phyloP scores from a whole-genome alignment of 2,113 vertebrate species.

The Boleophthalmus pectinirostris region DNA sequence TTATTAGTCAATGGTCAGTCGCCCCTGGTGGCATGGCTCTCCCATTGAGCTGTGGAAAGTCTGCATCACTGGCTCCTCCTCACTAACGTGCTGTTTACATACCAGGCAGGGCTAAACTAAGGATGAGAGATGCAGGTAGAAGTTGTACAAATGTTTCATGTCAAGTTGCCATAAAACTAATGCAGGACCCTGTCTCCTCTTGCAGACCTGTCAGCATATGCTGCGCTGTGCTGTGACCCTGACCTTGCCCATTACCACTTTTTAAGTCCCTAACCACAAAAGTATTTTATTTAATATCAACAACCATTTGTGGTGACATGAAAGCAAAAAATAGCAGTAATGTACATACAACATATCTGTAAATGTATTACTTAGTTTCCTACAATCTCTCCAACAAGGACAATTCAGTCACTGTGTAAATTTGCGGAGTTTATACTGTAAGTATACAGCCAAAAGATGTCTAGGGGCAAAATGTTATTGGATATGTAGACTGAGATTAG shows the following conservation, averaged over 20 bases:
- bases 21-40: conserved; percentile 53
- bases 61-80: conserved; percentile 63
- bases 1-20: conserved; percentile 62
- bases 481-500: background rate
- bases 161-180: conserved; percentile 43
- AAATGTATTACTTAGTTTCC: too few relatives aligned
- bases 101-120: conserved; percentile 51
- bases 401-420: conserved; percentile 34
- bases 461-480: too few relatives aligned
- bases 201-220: background rate
- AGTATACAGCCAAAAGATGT: background rate
- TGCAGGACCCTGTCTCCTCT: background rate
- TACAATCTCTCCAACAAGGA: conserved; percentile 8
- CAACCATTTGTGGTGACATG: too few relatives aligned
- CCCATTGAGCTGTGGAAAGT: conserved; percentile 72
- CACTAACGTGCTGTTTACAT: conserved; percentile 66
- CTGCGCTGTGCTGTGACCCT: conserved; percentile 17
- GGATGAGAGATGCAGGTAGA: conserved; percentile 22
- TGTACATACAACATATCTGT: too few relatives aligned
- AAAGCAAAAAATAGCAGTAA: too few relatives aligned
- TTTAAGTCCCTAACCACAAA: conserved; percentile 27
- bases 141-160: conserved; percentile 34
- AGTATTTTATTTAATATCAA: too few relatives aligned
- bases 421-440: background rate
- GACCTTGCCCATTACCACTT: conserved; percentile 26